phyloP scores from a whole-genome alignment of 2,888 invertebrate species.

The Spodoptera littoralis region DNA sequence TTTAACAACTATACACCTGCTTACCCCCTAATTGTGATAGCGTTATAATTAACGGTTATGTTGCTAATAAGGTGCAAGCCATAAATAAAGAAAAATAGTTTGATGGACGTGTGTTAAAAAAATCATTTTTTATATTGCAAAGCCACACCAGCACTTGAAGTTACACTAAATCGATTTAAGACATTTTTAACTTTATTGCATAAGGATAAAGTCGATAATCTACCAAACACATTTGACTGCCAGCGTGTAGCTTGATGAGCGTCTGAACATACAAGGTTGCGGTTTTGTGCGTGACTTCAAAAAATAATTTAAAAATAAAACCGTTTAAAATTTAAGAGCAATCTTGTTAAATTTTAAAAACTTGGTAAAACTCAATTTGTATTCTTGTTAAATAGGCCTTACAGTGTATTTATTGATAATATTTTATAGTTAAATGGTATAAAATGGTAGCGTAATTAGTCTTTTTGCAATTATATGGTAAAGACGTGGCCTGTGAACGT shows the following conservation, averaged over 20 bases:
- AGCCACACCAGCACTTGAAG: too few relatives aligned
- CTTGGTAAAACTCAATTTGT: slow-evolving; percentile 18
- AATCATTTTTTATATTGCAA: too few relatives aligned
- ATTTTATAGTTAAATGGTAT: slow-evolving; percentile 17
- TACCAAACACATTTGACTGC: too few relatives aligned
- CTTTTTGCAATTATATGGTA: too few relatives aligned
- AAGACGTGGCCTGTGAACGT: too few relatives aligned
- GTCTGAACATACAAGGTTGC: too few relatives aligned
- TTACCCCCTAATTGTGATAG: slow-evolving; percentile 22
- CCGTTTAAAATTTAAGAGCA: slow-evolving; percentile 27
- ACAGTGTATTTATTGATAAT: slow-evolving; percentile 32
- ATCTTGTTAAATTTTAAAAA: slow-evolving; percentile 32
- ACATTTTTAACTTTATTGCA: too few relatives aligned
- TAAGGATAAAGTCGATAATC: too few relatives aligned
- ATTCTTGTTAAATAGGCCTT: slow-evolving; percentile 1
- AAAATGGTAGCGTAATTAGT: too few relatives aligned
- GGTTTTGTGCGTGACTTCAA: slow-evolving; percentile 10
- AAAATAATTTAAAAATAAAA: slow-evolving; percentile 14
- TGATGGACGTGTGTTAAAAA: slow-evolving; percentile 16
- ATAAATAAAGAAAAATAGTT: slow-evolving; percentile 30
- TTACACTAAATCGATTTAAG: too few relatives aligned
- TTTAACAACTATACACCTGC: slow-evolving; percentile 29
- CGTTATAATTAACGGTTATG: slow-evolving; percentile 34
- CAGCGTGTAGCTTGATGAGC: too few relatives aligned
- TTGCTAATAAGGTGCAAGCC: slow-evolving; percentile 13